Base-by-base conservation (phyloP, 2,797 vertebrate genomes). In the Silurus aristotelis region DNA sequence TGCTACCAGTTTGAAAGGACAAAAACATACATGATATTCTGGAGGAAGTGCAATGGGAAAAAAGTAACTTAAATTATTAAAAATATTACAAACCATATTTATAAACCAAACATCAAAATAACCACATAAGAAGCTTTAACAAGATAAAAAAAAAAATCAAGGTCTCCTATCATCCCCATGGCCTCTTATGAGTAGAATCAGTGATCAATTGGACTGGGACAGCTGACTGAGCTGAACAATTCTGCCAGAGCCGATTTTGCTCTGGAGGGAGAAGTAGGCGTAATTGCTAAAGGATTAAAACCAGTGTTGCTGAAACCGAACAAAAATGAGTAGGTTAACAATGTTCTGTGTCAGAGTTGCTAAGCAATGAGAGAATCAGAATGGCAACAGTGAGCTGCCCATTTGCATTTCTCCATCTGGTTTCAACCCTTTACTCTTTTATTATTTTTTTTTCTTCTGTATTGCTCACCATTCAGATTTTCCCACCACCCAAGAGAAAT, bases 341-440 rank as follows among this genome's bases (percentile, higher is more conserved):
- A 61, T 78, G 31, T 60, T 38, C 27, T 60, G 27, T 60, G 75
- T 60, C 55, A 60, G 55, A 60, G 75, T 78, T 78, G 58, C 76
- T 78, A 78, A 58, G 76, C 56, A 61, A 61, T 38, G 27, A 60
- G 25, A 12, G 55, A 31, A 9, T 38, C 27, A 77, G 75, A 60
- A 60, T 13, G 75, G 75, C 8, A 60, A 77, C 55, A 22, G 13
- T n/a, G 58, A 61, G 76, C 58, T 43, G 31, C 48, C 76, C 19
- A 46, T 61, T 78, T 61, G 55, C 75, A 13, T 78, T 38, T n/a
- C 25, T 77, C 75, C 55, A 63, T 63, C 76, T 78, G 76, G 22
- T 10, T 78, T 78, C 58, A 78, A 19, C 38, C 22, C 20, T 61
- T 12, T 60, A 17, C 27, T 22, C 2, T 75, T 6, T 2, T 0